These are phyloP conservation scores for Doryteuthis pealeii DNA, from an alignment of 1,140 invertebrate species.

Conservation along the genomic window DNA sequence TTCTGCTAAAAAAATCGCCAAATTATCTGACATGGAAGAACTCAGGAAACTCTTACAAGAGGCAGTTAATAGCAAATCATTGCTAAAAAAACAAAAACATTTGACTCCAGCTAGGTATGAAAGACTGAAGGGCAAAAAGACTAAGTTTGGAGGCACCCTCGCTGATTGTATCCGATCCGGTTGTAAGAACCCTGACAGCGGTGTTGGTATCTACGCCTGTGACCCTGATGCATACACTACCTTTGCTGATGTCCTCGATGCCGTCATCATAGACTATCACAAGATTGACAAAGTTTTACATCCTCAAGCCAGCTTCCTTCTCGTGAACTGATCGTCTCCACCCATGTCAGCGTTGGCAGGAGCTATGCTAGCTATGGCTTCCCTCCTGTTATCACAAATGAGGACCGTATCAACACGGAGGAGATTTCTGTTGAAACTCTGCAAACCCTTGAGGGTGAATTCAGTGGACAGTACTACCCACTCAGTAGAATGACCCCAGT, in stretches of 20 bases:
- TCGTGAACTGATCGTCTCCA: slow-evolving; percentile 47
- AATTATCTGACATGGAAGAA: slow-evolving; percentile 16
- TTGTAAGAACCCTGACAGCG: slow-evolving; percentile 41
- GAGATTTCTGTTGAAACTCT: slow-evolving; percentile 36
- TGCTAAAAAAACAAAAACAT: slow-evolving; percentile 45
- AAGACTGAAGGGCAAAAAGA: slow-evolving; percentile 39
- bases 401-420: slow-evolving; percentile 46
- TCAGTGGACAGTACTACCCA: slow-evolving; percentile 43
- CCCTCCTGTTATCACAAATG: slow-evolving; percentile 39
- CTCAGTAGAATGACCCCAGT: slow-evolving; percentile 33
- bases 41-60: slow-evolving; percentile 25
- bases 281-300: slow-evolving; percentile 66
- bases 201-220: slow-evolving; percentile 45
- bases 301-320: slow-evolving; percentile 70
- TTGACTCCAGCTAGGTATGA: slow-evolving; percentile 37
- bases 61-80: slow-evolving; percentile 33
- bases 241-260: slow-evolving; percentile 48
- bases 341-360: slow-evolving; percentile 47
- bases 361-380: slow-evolving; percentile 45
- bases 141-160: slow-evolving; percentile 40
- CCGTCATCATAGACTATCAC: slow-evolving; percentile 52
- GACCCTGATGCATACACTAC: slow-evolving; percentile 51
- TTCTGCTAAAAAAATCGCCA: not conserved
- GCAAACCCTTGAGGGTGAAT: slow-evolving; percentile 29
- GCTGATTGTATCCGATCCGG: slow-evolving; percentile 45